Evolutionary conservation across 2,888 invertebrate species (phyloP), one percentile per base, ranked within the genome.

Genomic region (Ethmia dodecea): DNA sequence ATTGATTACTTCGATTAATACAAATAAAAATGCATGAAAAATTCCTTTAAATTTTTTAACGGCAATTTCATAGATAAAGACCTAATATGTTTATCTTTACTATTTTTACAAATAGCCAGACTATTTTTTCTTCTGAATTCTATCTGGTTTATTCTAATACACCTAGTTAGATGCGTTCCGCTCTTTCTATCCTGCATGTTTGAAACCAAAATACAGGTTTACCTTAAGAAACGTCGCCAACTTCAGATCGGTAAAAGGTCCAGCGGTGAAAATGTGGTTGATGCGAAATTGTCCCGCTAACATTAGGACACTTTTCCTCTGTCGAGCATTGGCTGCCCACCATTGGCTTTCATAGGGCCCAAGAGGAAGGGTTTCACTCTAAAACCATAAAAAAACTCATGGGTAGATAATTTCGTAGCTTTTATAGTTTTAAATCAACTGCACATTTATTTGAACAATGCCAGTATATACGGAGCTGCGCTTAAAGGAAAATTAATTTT

Each of bases 301-400:
- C 2, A 75, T 43, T 1, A 72, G 28, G 1, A 79, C 42, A 15
- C 56, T 48, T 34, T 56, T 72, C 16, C 59, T 56, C 31, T 70
- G 72, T n/a, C 47, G 42, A 0, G 45, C 13, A n/a, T 38, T 55
- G 1, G 63, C 64, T 0, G 33, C 32, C 62, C 71, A 78, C 83
- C 83, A 84, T 27, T 60, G 47, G 24, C 81, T 78, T 46, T 80
- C 76, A 34, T 73, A 84, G 0, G 78, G 72, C 0, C 84, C 84
- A 0, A 52, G 42, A 11, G 55, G 42, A 9, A 77, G 54, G 12
- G 68, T 53, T 24, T 65, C 52, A 29, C 63, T 70, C 84, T 84
- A 44, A 34, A 56, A 50, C 5, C 29, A 11, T 18, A 18, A 3
- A 12, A 26, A 3, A 26, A 24, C 25, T 5, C n/a, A 14, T 13